These are phyloP conservation scores for Acrobasis suavella DNA, from an alignment of 2,888 invertebrate genomes.

Conservation along the genomic window DNA sequence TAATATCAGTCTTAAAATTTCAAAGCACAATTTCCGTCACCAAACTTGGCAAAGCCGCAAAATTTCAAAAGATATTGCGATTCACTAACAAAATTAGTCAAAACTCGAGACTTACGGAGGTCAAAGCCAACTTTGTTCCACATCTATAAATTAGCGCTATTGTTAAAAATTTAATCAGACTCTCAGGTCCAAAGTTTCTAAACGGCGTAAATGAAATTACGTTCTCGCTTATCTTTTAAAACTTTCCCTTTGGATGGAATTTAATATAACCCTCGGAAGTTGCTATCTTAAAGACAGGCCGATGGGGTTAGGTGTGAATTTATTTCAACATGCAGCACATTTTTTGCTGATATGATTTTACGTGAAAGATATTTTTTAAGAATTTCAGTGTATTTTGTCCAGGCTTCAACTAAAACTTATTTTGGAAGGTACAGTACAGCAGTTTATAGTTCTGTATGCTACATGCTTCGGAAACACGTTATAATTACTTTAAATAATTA, in stretches of 20 bases:
- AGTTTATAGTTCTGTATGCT: too few relatives aligned
- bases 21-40: not conserved
- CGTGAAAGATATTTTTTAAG: not conserved
- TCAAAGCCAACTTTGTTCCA: constrained; percentile 32
- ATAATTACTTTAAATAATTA: too few relatives aligned
- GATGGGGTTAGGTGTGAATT: constrained; percentile 58
- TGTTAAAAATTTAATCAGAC: constrained; percentile 64
- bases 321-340: not conserved
- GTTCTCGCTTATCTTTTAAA: constrained; percentile 55
- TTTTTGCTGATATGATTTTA: not conserved
- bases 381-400: not conserved
- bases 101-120: constrained; percentile 29
- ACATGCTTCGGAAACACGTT: too few relatives aligned
- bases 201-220: constrained; percentile 69
- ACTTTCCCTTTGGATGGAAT: constrained; percentile 58
- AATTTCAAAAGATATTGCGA: constrained; percentile 4
- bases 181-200: constrained; percentile 56
- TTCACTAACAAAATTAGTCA: constrained; percentile 12
- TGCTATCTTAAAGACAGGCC: constrained; percentile 54
- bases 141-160: constrained; percentile 58
- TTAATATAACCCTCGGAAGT: constrained; percentile 65
- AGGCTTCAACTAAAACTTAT: too few relatives aligned
- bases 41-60: not conserved
- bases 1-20: not conserved
- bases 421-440: too few relatives aligned